Base-by-base conservation (phyloP, 2,888 invertebrate species). In the Poecilobothrus nobilitatus region DNA sequence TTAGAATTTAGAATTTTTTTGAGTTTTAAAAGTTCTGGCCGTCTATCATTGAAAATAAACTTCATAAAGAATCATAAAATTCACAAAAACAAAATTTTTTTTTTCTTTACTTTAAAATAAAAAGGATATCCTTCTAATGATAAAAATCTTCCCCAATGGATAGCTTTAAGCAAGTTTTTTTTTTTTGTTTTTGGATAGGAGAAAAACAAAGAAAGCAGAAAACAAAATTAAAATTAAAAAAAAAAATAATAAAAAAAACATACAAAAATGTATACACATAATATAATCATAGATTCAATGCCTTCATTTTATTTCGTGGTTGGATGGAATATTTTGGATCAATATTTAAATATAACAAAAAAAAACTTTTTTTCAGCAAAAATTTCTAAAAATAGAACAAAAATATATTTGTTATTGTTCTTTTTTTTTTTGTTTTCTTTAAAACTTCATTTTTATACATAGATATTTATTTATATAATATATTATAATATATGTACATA, bases 321-420 rank as follows among this genome's bases (percentile, higher is more conserved):
- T 27, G 27, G 27, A 15, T 53, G 53, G 53, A 53, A 53, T 53
- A 15, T 53, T 53, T 53, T n/a, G 53, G 53, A 53, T 53, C 53
- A 18, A 53, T 53, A 53, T 53, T 53, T 53, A 15, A n/a, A 15
- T 53, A 53, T n/a, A 53, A 8, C 53, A n/a, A 53, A 53, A 53
- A 53, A 3, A 18, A 18, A 53, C 1, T 18, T 18, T 18, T 18
- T n/a, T 53, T 53, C n/a, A 18, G 12, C 18, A 53, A 6, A 53
- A n/a, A 53, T 53, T 53, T 53, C 53, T 53, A 53, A 53, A 53
- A 53, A 53, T 53, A 53, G 53, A 53, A 53, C n/a, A n/a, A n/a
- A n/a, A n/a, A n/a, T n/a, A n/a, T n/a, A n/a, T 53, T 53, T 53
- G 15, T 9, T 44, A 3, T 44, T 44, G 6, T 53, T 12, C 18